A percentile compares a stretch with the other conserved stretches of the same genome.
Evolutionary conservation across 2,113 vertebrate species (phyloP).

Genomic region (Oryzias woworae): DNA sequence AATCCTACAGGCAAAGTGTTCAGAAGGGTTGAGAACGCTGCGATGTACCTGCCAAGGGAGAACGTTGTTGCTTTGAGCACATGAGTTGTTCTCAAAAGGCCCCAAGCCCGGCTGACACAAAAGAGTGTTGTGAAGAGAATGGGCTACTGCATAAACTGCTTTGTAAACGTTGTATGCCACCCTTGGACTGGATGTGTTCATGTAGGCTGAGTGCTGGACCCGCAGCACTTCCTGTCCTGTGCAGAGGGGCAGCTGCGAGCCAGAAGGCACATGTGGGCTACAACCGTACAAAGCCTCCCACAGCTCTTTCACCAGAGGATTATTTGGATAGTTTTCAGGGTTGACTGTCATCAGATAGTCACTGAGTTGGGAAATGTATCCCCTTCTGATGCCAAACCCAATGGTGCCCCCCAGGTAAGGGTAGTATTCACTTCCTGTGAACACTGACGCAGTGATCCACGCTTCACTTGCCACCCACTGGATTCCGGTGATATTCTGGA

Average conservation of each 20-base stretch:
- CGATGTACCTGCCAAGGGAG: constrained; percentile 76
- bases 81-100: constrained; percentile 72
- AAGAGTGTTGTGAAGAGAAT: constrained; percentile 77
- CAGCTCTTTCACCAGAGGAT: constrained; percentile 69
- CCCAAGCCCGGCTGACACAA: constrained; percentile 65
- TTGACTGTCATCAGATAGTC: constrained; percentile 69
- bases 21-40: background rate
- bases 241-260: constrained; percentile 50
- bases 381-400: constrained; percentile 74
- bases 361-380: constrained; percentile 64
- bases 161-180: constrained; percentile 77
- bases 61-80: constrained; percentile 65
- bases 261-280: constrained; percentile 24
- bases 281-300: constrained; percentile 77
- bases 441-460: constrained; percentile 76
- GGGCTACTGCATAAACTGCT: constrained; percentile 73
- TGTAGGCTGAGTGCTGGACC: constrained; percentile 65
- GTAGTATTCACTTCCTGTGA: constrained; percentile 69
- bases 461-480: constrained; percentile 81
- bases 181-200: constrained; percentile 72
- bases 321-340: constrained; percentile 63
- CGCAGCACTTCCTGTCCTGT: constrained; percentile 64
- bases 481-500: constrained; percentile 74
- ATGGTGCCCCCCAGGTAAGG: constrained; percentile 76
- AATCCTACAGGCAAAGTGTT: background rate